These are phyloP conservation scores for Cyrtorhinus lividipennis DNA, from an alignment of 1,140 invertebrate genomes.

Conservation along the genomic window DNA sequence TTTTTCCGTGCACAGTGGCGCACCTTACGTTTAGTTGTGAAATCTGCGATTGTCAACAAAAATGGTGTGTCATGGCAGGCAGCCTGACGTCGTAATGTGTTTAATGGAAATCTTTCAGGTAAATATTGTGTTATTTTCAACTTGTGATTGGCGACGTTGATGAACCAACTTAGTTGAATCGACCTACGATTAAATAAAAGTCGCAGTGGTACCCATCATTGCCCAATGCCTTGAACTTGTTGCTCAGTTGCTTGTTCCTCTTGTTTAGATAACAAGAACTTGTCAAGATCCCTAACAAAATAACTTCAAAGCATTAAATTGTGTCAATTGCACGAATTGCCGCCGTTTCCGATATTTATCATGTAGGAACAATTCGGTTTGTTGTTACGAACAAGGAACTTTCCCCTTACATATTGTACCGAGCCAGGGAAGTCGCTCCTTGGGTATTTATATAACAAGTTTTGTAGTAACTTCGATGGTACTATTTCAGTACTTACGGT, in stretches of 20 bases:
- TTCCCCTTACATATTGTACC: neutral
- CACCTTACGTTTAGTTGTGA: neutral
- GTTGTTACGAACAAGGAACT: neutral
- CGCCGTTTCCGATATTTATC: no score
- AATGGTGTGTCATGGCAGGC: conserved; percentile 23
- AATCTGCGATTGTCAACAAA: conserved; percentile 22
- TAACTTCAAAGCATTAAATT: no score
- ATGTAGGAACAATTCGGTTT: no score
- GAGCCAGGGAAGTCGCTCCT: no score
- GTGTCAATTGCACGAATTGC: no score
- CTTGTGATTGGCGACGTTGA: neutral
- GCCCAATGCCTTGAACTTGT: neutral
- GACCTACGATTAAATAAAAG: no score
- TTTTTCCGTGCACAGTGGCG: neutral
- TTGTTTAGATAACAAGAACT: neutral
- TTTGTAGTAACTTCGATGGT: no score
- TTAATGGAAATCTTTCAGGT: conserved; percentile 20
- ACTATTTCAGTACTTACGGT: no score
- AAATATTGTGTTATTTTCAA: conserved; percentile 8
- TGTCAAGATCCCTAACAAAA: no score
- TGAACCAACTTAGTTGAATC: no score
- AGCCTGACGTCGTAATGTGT: conserved; percentile 22
- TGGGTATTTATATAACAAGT: neutral
- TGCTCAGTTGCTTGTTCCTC: neutral
- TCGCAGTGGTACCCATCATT: no score